These are phyloP conservation scores for Oikopleura dioica DNA, from an alignment of 23 tunicate genomes.

Conservation along the genomic window DNA sequence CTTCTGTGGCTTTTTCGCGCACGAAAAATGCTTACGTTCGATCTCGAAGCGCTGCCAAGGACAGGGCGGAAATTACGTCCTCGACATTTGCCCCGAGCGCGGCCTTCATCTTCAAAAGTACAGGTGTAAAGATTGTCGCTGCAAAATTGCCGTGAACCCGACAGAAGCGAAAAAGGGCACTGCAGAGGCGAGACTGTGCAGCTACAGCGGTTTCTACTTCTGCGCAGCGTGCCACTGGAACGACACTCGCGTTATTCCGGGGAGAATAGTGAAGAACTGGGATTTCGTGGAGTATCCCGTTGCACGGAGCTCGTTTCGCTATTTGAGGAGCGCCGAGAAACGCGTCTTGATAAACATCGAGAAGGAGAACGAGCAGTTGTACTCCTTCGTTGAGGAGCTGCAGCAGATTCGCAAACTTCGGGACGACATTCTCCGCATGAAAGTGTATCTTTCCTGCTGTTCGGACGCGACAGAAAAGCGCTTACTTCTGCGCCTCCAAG, in stretches of 20 bases:
- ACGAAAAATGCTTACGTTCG: neutral
- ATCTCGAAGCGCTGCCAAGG: neutral
- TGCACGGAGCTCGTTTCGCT: neutral
- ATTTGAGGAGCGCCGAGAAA: neutral
- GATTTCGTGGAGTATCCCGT: conserved; percentile 61
- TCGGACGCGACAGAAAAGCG: neutral
- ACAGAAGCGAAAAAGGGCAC: neutral
- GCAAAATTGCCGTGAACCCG: neutral
- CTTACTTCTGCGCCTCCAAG: conserved; percentile 21
- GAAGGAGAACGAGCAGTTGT: neutral
- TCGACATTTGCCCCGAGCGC: neutral
- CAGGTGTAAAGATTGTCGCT: neutral
- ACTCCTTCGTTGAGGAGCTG: conserved; percentile 1
- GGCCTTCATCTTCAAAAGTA: neutral
- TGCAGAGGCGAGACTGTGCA: conserved; percentile 26
- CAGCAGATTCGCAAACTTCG: conserved; percentile 2
- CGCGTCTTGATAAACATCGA: neutral
- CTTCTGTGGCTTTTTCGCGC: neutral
- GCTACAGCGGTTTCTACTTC: conserved; percentile 48
- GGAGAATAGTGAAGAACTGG: conserved; percentile 80
- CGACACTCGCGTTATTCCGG: conserved; percentile 51
- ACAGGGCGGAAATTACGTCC: neutral
- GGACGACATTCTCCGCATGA: neutral
- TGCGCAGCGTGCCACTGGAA: conserved; percentile 65
- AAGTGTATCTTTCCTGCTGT: conserved; percentile 9